A percentile compares a stretch with the other conserved stretches of the same genome.
phyloP scores from a whole-genome alignment of 2,113 vertebrate genomes.

The Neotoma lepida region DNA sequence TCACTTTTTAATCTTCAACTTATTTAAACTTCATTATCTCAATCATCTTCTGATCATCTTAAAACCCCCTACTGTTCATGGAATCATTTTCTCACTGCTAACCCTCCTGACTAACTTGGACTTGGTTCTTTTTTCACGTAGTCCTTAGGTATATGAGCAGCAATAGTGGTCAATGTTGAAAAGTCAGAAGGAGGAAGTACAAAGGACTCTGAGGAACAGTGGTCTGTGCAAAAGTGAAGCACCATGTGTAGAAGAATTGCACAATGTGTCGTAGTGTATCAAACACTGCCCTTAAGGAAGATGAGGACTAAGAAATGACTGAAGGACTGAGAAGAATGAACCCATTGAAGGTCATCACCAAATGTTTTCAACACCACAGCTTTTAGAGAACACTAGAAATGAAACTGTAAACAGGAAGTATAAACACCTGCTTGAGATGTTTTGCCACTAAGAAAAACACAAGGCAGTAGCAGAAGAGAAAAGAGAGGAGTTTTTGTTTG shows the following conservation, averaged over 20 bases:
- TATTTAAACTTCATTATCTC: neutral
- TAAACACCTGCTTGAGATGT: neutral
- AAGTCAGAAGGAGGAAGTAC: neutral
- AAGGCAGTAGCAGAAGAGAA: neutral
- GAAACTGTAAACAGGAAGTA: neutral
- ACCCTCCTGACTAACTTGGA: constrained; percentile 17
- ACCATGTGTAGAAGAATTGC: neutral
- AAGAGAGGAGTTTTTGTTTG: neutral
- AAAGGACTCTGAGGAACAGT: neutral
- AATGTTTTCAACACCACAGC: neutral
- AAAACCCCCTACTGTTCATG: neutral
- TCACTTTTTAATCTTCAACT: neutral
- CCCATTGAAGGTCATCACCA: neutral
- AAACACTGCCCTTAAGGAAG: neutral
- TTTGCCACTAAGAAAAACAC: neutral
- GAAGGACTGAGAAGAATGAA: neutral
- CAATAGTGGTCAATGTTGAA: neutral
- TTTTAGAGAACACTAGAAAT: neutral
- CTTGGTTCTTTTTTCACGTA: neutral
- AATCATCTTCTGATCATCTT: neutral
- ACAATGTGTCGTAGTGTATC: neutral
- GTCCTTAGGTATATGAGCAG: neutral
- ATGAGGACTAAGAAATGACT: neutral
- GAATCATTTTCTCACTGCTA: neutral
- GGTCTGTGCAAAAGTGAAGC: neutral